Evolutionary conservation across 2,113 vertebrate species (phyloP), one percentile per base, ranked within the genome.

Genomic region (Centrocercus urophasianus): DNA sequence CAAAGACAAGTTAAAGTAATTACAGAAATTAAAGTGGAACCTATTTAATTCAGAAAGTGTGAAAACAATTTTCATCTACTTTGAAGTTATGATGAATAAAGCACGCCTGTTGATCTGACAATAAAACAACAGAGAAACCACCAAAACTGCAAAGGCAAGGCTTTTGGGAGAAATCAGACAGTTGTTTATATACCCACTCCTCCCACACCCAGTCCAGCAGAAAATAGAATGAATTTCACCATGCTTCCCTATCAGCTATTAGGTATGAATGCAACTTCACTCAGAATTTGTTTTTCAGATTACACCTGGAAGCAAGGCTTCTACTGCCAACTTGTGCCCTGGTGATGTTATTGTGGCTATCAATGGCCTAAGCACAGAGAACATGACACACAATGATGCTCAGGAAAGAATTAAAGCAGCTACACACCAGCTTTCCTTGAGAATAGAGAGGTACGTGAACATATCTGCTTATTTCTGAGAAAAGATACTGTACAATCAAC

Each of bases 321-420:
- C 99, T 9, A 71, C 97, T 17, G 99, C 98, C 64, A 98, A 99
- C 96, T 94, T 99, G 87, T 98, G 98, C 78, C 97, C 99, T 17
- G 99, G 99, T 52, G 99, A 99, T 65, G 89, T 99, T 78, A 98
- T 99, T 96, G 43, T 99, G 96, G 98, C 99, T 90, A 99, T 99
- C 38, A 98, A 99, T 63, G 99, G 99, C 36, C 97, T 97, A 43
- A 93, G 98, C 7, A 98, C 99, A 34, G 95, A 98, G 45, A 97
- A 98, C 81, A 98, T 99, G 99, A 98, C 99, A 93, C 99, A 99
- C 77, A 99, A 98, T 10, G 99, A 99, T 74, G 99, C 99, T 18
- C 99, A 99, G 96, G 99, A 98, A 97, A 98, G 98, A 95, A 99
- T 99, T 86, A 99, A 99, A 94, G 98, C 99, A 78, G 98, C 98